These are phyloP conservation scores for Alviniconcha strummeri DNA, from an alignment of 2,888 invertebrate genomes.

Conservation along the genomic window DNA sequence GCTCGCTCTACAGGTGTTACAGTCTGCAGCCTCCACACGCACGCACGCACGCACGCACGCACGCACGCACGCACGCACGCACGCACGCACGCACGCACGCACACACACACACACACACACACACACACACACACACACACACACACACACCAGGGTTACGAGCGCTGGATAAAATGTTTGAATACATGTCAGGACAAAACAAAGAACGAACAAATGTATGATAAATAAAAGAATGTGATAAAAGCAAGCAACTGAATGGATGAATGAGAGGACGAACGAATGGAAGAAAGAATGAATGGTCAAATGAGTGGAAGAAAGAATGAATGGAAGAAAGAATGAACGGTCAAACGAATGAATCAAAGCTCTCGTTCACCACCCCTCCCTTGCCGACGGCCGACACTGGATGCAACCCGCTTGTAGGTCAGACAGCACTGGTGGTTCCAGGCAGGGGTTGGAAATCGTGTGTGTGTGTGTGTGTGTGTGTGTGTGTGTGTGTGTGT, in stretches of 20 bases:
- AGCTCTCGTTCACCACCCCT: no score
- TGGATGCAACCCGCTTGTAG: no score
- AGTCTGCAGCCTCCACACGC: neutral
- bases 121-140: neutral
- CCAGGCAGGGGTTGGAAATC: no score
- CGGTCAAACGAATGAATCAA: no score
- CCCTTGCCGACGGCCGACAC: no score
- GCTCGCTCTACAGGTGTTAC: no score
- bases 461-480: slow-evolving; percentile 17
- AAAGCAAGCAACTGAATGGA: neutral
- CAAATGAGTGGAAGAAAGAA: no score
- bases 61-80: neutral
- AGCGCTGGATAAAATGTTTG: no score
- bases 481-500: slow-evolving; percentile 19
- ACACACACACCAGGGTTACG: neutral
- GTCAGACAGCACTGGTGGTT: no score
- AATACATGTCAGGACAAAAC: neutral
- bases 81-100: neutral
- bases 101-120: slow-evolving; percentile 8
- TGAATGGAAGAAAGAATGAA: no score
- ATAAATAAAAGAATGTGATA: neutral
- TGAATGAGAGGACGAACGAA: neutral
- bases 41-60: neutral
- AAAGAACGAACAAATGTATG: neutral
- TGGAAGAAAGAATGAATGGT: neutral